Conservation (phyloP, 1,140 invertebrate species). For the Aphidius ervi region DNA sequence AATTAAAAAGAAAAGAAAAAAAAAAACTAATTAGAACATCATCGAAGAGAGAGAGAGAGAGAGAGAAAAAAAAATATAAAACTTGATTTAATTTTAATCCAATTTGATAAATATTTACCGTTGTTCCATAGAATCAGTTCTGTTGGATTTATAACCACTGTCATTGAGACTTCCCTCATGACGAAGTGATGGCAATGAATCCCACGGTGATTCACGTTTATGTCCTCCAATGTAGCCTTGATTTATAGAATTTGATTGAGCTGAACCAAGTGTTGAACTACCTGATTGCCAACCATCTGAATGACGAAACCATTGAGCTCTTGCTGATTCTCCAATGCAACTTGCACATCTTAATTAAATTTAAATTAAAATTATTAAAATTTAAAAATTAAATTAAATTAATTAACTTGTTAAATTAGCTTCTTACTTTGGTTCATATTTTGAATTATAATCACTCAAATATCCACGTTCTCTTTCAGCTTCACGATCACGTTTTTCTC, state of each 20-base stretch:
- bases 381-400: slow-evolving; percentile 5
- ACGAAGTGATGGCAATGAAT: slow-evolving; percentile 74
- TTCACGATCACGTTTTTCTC: slow-evolving; percentile 62
- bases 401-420: too few species aligned
- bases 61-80: not conserved
- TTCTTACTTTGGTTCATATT: slow-evolving; percentile 50
- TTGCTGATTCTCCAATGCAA: slow-evolving; percentile 78
- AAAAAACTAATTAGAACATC: not conserved
- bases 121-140: slow-evolving; percentile 81
- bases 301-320: slow-evolving; percentile 81
- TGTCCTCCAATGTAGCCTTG: slow-evolving; percentile 47
- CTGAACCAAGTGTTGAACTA: slow-evolving; percentile 65
- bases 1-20: not conserved
- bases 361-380: slow-evolving; percentile 8
- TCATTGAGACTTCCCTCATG: slow-evolving; percentile 79
- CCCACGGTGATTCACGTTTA: slow-evolving; percentile 75
- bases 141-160: slow-evolving; percentile 78
- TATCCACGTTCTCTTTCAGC: slow-evolving; percentile 70
- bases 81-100: not conserved
- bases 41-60: too few species aligned
- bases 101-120: slow-evolving; percentile 53
- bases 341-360: slow-evolving; percentile 61
- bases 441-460: slow-evolving; percentile 79
- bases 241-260: slow-evolving; percentile 47
- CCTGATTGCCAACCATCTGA: slow-evolving; percentile 82